Base-by-base conservation (phyloP, 2,113 vertebrate genomes). In the Cyanoramphus novaezelandiae region DNA sequence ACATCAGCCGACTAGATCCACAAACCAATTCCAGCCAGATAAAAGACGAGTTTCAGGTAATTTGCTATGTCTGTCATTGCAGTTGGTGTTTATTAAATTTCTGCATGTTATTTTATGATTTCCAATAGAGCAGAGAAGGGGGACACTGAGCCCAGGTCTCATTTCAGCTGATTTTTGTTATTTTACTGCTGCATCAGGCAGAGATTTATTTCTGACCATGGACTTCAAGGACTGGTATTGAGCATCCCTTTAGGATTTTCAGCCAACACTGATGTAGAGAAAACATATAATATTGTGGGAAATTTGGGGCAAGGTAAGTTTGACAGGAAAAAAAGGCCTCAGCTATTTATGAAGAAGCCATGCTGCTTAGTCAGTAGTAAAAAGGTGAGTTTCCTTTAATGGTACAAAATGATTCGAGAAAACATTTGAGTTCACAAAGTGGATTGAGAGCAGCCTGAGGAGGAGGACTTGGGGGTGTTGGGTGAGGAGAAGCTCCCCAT, bases 11-110 rank as follows among this genome's bases (percentile, higher is more conserved):
- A 85, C 95, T 99, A 96, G 99, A 99, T 94, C 99, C 99, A 23
- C 99, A 99, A 98, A 99, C 99, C 88, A 99, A 99, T 98, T 99
- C 99, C 98, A 99, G 99, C 97, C 99, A 99, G 96, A 99, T 99
- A 93, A 99, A 99, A 98, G 99, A 99, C 46, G 99, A 99, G 92
- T 99, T 99, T 97, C 99, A 99, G 99, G 99, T 99, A 97, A 92
- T 88, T 94, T 65, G 9, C 0, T 28, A 5, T 68, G 8, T 79
- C 43, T 91, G 41, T 29, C 77, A 31, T 57, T 81, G 55, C 64
- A 71, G 50, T 52, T 77, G 50, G 49, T 59, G 60, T 60, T 91
- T 85, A 77, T 88, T 80, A 55, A 33, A 41, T 85, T 87, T 72
- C 44, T 94, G 15, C 63, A 43, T 85, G 20, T 86, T 88, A 44